Percentiles rank a stretch among this genome's conserved stretches.
Evolutionary conservation across 2,888 invertebrate species (phyloP).

Genomic region (Strigamia crassipes): DNA sequence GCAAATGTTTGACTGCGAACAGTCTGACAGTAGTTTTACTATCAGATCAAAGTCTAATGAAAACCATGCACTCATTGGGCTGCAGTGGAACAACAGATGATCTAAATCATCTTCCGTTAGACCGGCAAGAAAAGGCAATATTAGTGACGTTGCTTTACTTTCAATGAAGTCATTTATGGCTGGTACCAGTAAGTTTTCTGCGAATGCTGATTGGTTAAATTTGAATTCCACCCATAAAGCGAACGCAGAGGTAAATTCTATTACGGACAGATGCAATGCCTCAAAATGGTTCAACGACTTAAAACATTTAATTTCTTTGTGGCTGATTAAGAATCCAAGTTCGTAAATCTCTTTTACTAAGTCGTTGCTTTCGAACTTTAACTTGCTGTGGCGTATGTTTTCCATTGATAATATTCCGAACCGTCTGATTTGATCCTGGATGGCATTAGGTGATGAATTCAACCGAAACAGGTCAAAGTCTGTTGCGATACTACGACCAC

Average conservation of each 20-base stretch:
- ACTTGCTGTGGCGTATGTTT: not conserved
- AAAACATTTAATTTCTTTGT: not conserved
- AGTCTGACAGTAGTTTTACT: not conserved
- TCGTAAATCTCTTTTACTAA: not conserved
- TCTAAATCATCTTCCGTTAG: not conserved
- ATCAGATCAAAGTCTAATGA: not conserved
- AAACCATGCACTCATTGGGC: not conserved
- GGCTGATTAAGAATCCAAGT: not conserved
- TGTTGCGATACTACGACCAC: not conserved
- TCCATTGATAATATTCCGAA: not conserved
- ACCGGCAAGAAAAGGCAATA: not conserved
- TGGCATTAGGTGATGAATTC: not conserved
- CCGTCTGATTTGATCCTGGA: not conserved
- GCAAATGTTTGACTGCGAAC: too few species aligned
- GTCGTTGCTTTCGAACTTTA: not conserved
- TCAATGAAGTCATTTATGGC: not conserved
- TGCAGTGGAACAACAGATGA: not conserved
- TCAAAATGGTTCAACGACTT: not conserved
- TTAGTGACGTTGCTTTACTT: not conserved
- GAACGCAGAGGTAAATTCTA: not conserved
- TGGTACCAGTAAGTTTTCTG: not conserved
- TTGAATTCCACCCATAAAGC: not conserved
- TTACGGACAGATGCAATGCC: not conserved
- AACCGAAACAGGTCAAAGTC: not conserved
- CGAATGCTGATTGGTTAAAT: not conserved